Evolutionary conservation across 2,113 vertebrate species (phyloP).

Genomic region (Hemiscyllium ocellatum): DNA sequence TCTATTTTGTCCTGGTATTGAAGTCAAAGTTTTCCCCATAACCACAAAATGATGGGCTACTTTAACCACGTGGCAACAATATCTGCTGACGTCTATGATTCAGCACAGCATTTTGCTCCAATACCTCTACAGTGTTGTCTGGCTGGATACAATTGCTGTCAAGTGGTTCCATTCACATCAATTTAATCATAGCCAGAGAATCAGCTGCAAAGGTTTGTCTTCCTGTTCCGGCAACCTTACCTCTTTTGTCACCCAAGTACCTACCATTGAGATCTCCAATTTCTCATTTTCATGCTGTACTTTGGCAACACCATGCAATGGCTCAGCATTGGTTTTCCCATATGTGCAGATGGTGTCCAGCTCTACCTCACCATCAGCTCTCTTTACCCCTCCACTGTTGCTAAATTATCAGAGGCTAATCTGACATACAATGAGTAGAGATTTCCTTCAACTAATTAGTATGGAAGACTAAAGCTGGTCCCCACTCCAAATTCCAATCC

Average conservation of each 20-base stretch:
- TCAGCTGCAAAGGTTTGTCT: not conserved
- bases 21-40: not conserved
- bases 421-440: too few species aligned
- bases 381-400: too few species aligned
- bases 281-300: too few species aligned
- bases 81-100: not conserved
- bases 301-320: too few species aligned
- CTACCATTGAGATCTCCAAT: not conserved
- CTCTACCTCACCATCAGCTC: too few species aligned
- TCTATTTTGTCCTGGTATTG: not conserved
- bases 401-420: too few species aligned
- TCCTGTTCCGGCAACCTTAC: too few species aligned
- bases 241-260: not conserved
- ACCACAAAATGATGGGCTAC: not conserved
- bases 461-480: too few species aligned
- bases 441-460: too few species aligned
- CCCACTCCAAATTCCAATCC: too few species aligned
- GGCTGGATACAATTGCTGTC: not conserved
- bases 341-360: too few species aligned
- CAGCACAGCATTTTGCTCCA: not conserved
- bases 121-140: not conserved
- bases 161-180: not conserved
- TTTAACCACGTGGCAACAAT: not conserved
- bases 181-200: not conserved
- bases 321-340: too few species aligned